Percentiles rank a stretch among this genome's conserved stretches.
Conservation (phyloP, 2,113 vertebrate species). For the Nymphicus hollandicus region DNA sequence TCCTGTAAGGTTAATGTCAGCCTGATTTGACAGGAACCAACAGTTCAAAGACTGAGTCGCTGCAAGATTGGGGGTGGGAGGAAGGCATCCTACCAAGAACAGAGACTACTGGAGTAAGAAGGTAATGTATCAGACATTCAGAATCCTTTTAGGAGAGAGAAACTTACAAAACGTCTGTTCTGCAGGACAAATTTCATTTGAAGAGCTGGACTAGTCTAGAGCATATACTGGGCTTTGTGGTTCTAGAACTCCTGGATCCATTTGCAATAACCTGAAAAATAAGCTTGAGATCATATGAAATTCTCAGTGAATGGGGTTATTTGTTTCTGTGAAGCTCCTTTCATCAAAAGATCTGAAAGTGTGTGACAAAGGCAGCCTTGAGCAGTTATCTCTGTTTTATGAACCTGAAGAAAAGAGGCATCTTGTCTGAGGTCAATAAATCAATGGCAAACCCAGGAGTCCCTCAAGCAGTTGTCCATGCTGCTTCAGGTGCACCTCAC, state of each 20-base stretch:
- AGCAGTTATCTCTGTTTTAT: neutral
- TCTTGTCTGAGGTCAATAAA: neutral
- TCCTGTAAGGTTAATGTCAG: neutral
- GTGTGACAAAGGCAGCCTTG: neutral
- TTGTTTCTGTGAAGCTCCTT: neutral
- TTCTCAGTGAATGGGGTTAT: neutral
- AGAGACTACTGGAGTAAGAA: neutral
- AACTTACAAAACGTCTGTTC: neutral
- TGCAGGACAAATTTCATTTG: neutral
- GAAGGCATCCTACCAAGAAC: neutral
- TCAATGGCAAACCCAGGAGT: neutral
- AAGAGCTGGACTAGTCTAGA: neutral
- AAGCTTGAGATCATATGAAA: neutral
- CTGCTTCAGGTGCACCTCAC: neutral
- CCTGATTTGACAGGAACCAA: neutral
- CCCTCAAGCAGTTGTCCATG: neutral
- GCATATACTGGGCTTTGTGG: neutral
- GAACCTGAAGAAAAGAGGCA: neutral
- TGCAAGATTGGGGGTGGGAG: neutral
- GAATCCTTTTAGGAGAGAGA: neutral
- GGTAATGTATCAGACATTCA: neutral
- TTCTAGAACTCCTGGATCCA: neutral
- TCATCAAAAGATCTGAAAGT: slow-evolving; percentile 24
- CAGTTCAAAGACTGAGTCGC: neutral
- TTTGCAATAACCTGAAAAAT: neutral